Percentiles rank a stretch among this genome's conserved stretches.
Conservation (phyloP, 2,113 vertebrate genomes). For the Corapipo altera region DNA sequence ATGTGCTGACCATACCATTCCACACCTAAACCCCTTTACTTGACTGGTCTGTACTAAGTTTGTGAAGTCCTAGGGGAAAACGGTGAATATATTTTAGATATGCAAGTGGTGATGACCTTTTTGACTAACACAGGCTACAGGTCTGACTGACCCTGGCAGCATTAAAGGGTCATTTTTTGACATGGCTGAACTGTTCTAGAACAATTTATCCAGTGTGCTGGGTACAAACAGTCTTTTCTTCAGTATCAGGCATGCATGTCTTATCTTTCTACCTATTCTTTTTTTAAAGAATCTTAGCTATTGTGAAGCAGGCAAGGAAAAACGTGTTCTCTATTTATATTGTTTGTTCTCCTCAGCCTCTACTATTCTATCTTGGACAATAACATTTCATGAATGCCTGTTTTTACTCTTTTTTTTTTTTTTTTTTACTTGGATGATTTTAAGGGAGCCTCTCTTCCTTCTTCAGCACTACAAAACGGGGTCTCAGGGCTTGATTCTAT, state of each 20-base stretch:
- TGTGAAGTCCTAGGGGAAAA: not conserved
- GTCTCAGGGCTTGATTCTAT: not conserved
- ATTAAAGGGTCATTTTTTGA: slow-evolving; percentile 65
- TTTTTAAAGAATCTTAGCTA: slow-evolving; percentile 60
- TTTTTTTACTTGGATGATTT: slow-evolving; percentile 1
- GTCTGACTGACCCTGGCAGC: slow-evolving; percentile 68
- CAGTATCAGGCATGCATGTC: slow-evolving; percentile 61
- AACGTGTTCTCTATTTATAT: slow-evolving; percentile 25
- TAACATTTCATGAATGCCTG: slow-evolving; percentile 23
- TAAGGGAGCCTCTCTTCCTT: not conserved
- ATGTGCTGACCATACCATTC: not conserved
- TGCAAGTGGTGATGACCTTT: not conserved
- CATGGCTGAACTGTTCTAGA: slow-evolving; percentile 73
- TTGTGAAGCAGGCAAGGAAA: slow-evolving; percentile 60
- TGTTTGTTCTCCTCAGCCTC: slow-evolving; percentile 9
- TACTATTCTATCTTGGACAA: slow-evolving; percentile 38
- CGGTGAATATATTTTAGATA: not conserved
- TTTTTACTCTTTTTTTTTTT: not conserved
- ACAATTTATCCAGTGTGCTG: slow-evolving; percentile 66
- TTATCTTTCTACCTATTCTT: slow-evolving; percentile 70
- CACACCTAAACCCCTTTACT: not conserved
- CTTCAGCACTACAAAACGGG: not conserved
- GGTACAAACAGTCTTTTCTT: slow-evolving; percentile 76
- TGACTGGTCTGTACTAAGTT: not conserved
- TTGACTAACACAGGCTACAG: not conserved